Base-by-base conservation (phyloP, 2,113 vertebrate genomes). In the Oxyruncus cristatus region DNA sequence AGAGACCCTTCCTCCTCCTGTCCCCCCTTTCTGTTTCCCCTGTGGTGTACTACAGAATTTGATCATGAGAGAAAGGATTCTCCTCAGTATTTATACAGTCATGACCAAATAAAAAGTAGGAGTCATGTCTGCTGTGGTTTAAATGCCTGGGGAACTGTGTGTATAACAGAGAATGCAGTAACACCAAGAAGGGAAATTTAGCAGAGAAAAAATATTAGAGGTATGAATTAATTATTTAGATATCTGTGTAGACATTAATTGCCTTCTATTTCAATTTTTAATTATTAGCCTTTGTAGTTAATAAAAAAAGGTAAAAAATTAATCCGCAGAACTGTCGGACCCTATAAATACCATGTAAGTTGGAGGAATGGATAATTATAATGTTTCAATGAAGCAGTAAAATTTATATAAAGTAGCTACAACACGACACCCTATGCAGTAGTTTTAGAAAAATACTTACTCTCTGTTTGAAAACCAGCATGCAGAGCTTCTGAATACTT, bases 181-280 rank as follows among this genome's bases (percentile, higher is more conserved):
- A 30, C 39, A 84, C 44, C 33, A 84, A 66, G 22, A 76, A n/a
- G 33, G 13, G 91, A 85, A 39, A 37, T 19, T 85, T 56, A 90
- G 23, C 33, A 95, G 49, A 85, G 63, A 52, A 85, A 78, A 78
- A 58, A 62, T 41, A 58, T 42, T 70, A 65, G 32, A 75, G 73
- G n/a, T 39, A 27, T 77, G 50, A 93, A 86, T 89, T 71, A 92
- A 89, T 92, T 88, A 83, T 85, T 92, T 77, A 77, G 37, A 58
- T 70, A n/a, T 42, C 44, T 84, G 26, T 74, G 47, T 86, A 79
- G 85, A 33, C n/a, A 61, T 62, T 89, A n/a, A 39, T 75, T 93
- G 49, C 24, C 61, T 85, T 94, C 73, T 75, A 72, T 85, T 95
- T 94, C 21, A 82, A 67, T 88, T 94, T 95, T 92, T 94, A 89